These are phyloP conservation scores for Sesia apiformis DNA, from an alignment of 2,888 invertebrate genomes.

Conservation along the genomic window DNA sequence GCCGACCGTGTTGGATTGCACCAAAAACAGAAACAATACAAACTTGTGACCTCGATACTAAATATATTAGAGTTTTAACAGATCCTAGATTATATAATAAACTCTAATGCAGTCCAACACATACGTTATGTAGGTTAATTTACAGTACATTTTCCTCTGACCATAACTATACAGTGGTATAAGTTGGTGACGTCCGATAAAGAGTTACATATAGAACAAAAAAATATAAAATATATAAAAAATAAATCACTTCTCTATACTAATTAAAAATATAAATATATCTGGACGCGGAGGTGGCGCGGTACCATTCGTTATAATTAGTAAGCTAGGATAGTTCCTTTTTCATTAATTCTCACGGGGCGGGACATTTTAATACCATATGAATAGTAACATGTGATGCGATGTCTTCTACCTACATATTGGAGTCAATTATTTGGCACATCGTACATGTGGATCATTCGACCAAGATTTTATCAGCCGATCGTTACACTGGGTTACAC, in stretches of 20 bases:
- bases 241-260: constrained; percentile 55
- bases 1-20: background rate
- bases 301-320: constrained; percentile 11
- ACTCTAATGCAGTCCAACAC: constrained; percentile 27
- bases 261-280: constrained; percentile 49
- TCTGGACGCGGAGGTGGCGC: constrained; percentile 48
- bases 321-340: constrained; percentile 23
- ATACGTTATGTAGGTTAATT: constrained; percentile 34
- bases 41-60: too few species aligned
- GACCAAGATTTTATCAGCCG: too few species aligned
- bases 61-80: too few species aligned
- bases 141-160: constrained; percentile 51
- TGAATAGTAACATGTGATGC: background rate
- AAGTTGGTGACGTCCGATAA: constrained; percentile 65
- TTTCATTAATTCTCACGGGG: too few species aligned
- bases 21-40: background rate
- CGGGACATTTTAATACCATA: too few species aligned
- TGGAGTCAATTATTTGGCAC: background rate
- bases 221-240: constrained; percentile 49
- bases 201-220: constrained; percentile 53
- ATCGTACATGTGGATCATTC: background rate
- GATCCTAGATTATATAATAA: background rate
- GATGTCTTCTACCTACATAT: background rate
- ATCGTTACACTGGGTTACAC: too few species aligned
- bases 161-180: constrained; percentile 43